phyloP scores from a whole-genome alignment of 2,888 invertebrate species.

The Automeris io region DNA sequence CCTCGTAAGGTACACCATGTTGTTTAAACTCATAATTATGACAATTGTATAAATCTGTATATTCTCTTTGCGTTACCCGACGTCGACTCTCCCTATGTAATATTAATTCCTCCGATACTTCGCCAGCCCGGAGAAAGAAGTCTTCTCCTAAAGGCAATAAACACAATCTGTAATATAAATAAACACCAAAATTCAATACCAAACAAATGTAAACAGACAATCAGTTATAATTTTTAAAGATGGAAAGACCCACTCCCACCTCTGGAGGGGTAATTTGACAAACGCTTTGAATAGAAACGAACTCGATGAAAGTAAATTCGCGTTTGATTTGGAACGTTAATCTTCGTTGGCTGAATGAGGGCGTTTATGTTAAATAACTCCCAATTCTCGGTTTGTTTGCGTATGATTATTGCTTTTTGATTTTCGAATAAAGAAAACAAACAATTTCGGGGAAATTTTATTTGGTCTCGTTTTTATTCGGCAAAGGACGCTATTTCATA shows the following conservation, averaged over 20 bases:
- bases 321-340: conserved; percentile 21
- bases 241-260: conserved; percentile 31
- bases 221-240: conserved; percentile 68
- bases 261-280: conserved; percentile 21
- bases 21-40: too few relatives aligned
- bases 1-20: too few relatives aligned
- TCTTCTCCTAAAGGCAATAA: too few relatives aligned
- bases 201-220: conserved; percentile 71
- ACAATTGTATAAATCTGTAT: too few relatives aligned
- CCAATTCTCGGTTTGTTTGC: background rate
- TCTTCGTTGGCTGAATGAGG: conserved; percentile 15
- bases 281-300: conserved; percentile 20
- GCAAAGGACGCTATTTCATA: too few relatives aligned
- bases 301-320: conserved; percentile 13
- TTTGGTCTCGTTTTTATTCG: background rate
- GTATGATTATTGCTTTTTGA: background rate
- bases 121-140: too few relatives aligned
- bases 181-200: conserved; percentile 58
- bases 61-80: too few relatives aligned
- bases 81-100: too few relatives aligned
- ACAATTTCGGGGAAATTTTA: background rate
- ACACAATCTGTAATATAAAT: conserved; percentile 28
- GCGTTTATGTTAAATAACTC: conserved; percentile 12
- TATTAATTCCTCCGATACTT: too few relatives aligned
- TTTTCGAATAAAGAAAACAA: background rate